phyloP scores from a whole-genome alignment of 2,113 vertebrate species.

The Melierax canorus region DNA sequence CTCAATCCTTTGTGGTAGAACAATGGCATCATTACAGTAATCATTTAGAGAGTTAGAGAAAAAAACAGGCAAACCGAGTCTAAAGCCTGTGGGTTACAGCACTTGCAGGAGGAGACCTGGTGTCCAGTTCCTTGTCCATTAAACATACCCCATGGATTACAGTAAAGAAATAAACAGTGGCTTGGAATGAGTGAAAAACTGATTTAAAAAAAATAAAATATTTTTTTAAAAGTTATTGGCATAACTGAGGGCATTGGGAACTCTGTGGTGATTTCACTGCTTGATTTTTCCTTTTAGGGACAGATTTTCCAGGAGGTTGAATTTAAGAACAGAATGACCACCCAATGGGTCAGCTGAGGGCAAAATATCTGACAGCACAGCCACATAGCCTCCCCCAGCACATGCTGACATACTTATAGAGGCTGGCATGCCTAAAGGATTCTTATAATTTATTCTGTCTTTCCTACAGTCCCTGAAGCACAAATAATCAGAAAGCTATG shows the following conservation, averaged over 20 bases:
- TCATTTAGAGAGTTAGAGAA: not conserved
- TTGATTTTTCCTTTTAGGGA: not conserved
- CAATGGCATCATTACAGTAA: not conserved
- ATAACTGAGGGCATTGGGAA: not conserved
- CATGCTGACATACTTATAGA: conserved; percentile 3
- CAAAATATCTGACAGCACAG: not conserved
- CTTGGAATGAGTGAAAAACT: not conserved
- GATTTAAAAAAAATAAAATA: not conserved
- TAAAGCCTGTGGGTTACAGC: not conserved
- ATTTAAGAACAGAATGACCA: conserved; percentile 29
- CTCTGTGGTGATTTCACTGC: not conserved
- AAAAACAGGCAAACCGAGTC: not conserved
- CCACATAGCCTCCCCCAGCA: not conserved
- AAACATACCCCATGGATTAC: not conserved
- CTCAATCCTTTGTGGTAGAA: not conserved
- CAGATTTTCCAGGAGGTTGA: not conserved
- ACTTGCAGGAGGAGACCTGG: not conserved
- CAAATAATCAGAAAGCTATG: not conserved
- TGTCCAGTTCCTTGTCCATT: not conserved
- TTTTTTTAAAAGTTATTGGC: not conserved
- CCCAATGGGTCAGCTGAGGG: not conserved
- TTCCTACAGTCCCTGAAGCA: not conserved
- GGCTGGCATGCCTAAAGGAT: not conserved
- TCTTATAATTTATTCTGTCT: conserved; percentile 13
- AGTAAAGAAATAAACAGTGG: not conserved